Evolutionary conservation across 2,113 vertebrate species (phyloP), one percentile per base, ranked within the genome.

Genomic region (Daubentonia madagascariensis): DNA sequence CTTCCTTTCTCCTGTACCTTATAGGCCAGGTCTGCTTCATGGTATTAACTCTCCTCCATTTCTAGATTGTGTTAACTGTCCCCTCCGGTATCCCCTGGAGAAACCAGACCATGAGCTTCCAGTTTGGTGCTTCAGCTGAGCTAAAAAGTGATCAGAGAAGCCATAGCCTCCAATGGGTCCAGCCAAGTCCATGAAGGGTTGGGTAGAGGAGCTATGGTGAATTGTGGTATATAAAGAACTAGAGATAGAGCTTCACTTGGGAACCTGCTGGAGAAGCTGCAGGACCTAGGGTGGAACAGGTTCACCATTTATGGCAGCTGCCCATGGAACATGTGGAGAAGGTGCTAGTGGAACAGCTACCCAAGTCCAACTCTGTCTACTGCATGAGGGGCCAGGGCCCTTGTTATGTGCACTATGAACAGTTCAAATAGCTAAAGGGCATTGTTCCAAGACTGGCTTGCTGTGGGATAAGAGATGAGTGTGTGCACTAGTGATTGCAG

Each of bases 351-450:
- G 99, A 97, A 23, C 98, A 98, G 70, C 96, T 99, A 6, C 99
- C 99, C 11, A 98, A 99, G 2, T 96, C 98, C 11, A 98, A 99
- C 2, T 96, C 45, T 97, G 96, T 35, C 93, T 99, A 86, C 99
- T 99, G 43, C 94, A 99, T 40, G 99, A 99, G 92, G 99, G 99
- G 89, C 99, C 99, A 1, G 97, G 97, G 0, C 99, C 99, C 4
- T 99, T 99, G 45, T 97, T 99, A 52, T 98, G 87, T 99, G 0
- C 99, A 99, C 70, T 99, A 99, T 99, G 99, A 99, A 95, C 98
- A 99, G 94, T 99, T 99, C 97, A 99, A 99, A 14, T 99, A 98
- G 45, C 98, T 99, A 54, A 99, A 99, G 73, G 99, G 99, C 3
- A 99, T 99, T 79, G 98, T 99, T 96, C 99, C 99, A 99, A 99